A percentile compares a stretch with the other conserved stretches of the same genome.
Conservation (phyloP, 2,888 invertebrate species). For the Ypsolopha scabrella region DNA sequence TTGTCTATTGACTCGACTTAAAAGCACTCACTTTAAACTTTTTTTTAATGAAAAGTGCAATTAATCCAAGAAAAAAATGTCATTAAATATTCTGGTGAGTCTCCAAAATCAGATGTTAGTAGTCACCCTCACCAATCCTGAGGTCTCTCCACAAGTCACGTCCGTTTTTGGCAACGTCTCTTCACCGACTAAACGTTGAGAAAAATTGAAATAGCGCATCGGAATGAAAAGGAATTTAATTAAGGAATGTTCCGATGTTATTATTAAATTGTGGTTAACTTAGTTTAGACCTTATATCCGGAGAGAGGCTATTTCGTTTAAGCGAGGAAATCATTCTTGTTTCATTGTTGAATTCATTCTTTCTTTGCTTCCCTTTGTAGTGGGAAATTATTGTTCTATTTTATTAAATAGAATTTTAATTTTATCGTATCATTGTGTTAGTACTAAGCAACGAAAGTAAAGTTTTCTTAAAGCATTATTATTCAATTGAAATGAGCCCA, state of each 20-base stretch:
- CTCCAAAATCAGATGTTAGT: not conserved
- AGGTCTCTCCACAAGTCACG: constrained; percentile 14
- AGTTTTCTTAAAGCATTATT: too few species aligned
- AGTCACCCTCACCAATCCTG: constrained; percentile 4
- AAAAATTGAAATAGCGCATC: constrained; percentile 21
- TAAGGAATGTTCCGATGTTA: constrained; percentile 9
- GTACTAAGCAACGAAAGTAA: too few species aligned
- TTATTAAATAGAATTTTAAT: too few species aligned
- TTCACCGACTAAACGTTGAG: constrained; percentile 10
- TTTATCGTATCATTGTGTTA: too few species aligned
- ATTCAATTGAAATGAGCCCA: too few species aligned
- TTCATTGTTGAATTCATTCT: constrained; percentile 2
- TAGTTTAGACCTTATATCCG: not conserved
- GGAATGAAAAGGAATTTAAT: constrained; percentile 19
- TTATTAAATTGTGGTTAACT: constrained; percentile 1
- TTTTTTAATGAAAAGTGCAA: not conserved
- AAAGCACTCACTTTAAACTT: not conserved
- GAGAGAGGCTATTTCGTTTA: too few species aligned
- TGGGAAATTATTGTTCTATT: too few species aligned
- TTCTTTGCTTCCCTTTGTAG: too few species aligned
- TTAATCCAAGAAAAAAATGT: not conserved
- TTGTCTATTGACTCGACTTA: not conserved
- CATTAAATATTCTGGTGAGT: not conserved
- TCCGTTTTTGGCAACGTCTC: constrained; percentile 7
- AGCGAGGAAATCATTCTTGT: too few species aligned